Base-by-base conservation (phyloP, 2,888 invertebrate genomes). In the Xylophagus ater region DNA sequence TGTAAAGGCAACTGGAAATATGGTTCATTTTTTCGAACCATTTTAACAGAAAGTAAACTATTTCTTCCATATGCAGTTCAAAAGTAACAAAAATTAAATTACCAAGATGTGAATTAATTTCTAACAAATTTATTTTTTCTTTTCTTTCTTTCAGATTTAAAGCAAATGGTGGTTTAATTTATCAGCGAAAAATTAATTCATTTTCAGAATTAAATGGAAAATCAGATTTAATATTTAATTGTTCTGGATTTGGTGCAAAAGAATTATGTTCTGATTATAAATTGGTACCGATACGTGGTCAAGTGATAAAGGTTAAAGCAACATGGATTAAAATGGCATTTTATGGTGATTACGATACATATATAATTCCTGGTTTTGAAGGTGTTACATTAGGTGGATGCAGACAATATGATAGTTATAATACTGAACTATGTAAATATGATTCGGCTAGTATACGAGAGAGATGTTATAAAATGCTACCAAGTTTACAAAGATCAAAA, bases 281-380 rank as follows among this genome's bases (percentile, higher is more conserved):
- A 51, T 57, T 90, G 43, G 77, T 84, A 19, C 82, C 92, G 0
- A 72, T 90, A 18, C 71, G 89, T 41, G 90, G 92, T 2, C 90
- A 90, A 68, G 73, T 90, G 5, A 65, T 80, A 31, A 86, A 81
- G 68, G 81, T 77, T 1, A 72, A 73, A 40, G 92, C 90, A 1
- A 89, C 90, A 0, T 93, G 90, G 89, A 67, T 93, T 31, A 89
- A 88, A 64, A 80, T 78, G 7, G 89, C 87, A 37, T 84, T 84
- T 56, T 93, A 87, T 55, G 83, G 78, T 0, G 90, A 90, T 54
- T 74, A 77, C 42, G 86, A 88, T 50, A 81, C 88, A 0, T 93
- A 93, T 57, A 73, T 93, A 2, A 74, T 92, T 40, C 90, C 92
- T 4, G 81, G 78, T 0, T 70, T 78, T 44, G 73, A 79, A 47